Conservation (phyloP, 1,140 invertebrate species). For the Heliconius nattereri region DNA sequence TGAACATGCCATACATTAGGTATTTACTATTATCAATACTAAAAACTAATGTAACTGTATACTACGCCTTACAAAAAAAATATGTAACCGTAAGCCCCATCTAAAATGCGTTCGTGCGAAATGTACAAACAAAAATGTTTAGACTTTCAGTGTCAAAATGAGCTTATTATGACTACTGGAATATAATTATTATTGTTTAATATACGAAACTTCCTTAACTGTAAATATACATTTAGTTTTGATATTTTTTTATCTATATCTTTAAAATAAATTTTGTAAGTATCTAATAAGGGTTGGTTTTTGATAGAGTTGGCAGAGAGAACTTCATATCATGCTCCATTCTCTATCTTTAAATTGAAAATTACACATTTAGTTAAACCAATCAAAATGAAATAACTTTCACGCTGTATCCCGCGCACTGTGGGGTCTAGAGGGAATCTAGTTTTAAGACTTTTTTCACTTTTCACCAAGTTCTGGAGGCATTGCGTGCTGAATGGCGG, state of each 20-base stretch:
- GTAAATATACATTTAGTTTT: background rate
- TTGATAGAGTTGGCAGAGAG: no score
- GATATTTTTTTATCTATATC: background rate
- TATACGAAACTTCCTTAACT: background rate
- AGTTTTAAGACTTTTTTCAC: no score
- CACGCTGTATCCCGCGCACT: no score
- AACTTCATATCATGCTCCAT: no score
- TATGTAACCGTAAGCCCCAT: conserved; percentile 20
- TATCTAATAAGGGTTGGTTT: no score
- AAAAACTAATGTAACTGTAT: background rate
- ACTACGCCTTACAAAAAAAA: background rate
- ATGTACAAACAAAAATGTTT: conserved; percentile 49
- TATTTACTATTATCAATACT: background rate
- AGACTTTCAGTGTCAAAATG: conserved; percentile 46
- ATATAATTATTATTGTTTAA: conserved; percentile 10
- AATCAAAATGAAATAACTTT: no score
- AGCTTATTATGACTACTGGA: conserved; percentile 44
- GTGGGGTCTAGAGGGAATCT: no score
- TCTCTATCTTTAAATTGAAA: no score
- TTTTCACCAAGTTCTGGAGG: no score
- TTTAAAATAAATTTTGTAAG: no score
- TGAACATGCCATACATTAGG: background rate
- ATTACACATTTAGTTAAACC: no score
- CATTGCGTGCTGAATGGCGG: no score
- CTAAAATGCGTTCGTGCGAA: conserved; percentile 41